A percentile compares a stretch with the other conserved stretches of the same genome.
These are phyloP conservation scores for Notodonta dromedarius DNA, from an alignment of 2,888 invertebrate genomes.

Conservation along the genomic window DNA sequence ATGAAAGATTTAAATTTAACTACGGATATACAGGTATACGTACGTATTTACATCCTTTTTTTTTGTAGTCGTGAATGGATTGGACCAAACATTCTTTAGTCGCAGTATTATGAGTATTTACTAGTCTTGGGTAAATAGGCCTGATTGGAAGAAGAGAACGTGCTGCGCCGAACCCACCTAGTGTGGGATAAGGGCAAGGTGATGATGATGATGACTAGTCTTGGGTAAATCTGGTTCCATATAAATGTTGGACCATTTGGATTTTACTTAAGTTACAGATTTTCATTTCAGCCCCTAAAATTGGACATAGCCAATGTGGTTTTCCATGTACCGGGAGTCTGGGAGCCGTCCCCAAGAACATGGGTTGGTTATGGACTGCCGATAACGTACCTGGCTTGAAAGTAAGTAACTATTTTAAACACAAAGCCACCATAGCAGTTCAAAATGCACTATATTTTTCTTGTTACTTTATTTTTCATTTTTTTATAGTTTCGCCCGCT, in stretches of 20 bases:
- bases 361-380: constrained; percentile 82
- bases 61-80: constrained; percentile 19
- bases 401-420: constrained; percentile 47
- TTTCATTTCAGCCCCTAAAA: constrained; percentile 66
- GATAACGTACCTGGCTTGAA: constrained; percentile 70
- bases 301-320: constrained; percentile 71
- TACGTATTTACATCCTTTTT: constrained; percentile 59
- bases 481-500: constrained; percentile 71
- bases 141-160: too few species aligned
- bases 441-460: constrained; percentile 18
- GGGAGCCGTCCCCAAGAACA: constrained; percentile 66
- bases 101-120: background rate
- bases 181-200: too few species aligned
- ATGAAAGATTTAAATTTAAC: constrained; percentile 73
- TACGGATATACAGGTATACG: constrained; percentile 80
- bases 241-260: background rate
- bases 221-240: too few species aligned
- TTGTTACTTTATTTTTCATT: constrained; percentile 40
- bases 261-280: background rate
- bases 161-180: too few species aligned
- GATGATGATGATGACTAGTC: too few species aligned
- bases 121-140: too few species aligned
- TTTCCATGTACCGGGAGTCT: constrained; percentile 63
- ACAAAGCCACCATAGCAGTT: constrained; percentile 1
- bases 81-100: background rate